phyloP scores from a whole-genome alignment of 2,113 vertebrate genomes.

The Dasyprocta punctata region DNA sequence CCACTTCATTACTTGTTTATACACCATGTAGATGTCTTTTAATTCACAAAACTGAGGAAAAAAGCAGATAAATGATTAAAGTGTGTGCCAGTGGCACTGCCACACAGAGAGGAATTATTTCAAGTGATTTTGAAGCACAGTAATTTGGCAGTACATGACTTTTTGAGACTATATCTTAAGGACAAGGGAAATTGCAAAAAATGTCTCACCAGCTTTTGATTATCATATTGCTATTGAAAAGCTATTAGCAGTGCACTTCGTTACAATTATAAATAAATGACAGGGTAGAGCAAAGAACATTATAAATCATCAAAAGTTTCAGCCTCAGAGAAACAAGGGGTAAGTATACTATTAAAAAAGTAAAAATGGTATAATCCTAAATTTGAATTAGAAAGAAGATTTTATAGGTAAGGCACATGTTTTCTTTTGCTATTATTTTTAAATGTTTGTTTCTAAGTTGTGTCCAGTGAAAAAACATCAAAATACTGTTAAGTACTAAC shows the following conservation, averaged over 20 bases:
- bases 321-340: neutral
- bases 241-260: neutral
- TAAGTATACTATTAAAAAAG: conserved; percentile 40
- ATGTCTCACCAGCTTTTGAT: conserved; percentile 1
- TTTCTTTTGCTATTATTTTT: neutral
- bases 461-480: neutral
- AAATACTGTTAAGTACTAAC: neutral
- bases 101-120: neutral
- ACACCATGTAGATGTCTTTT: neutral
- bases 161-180: neutral
- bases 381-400: neutral
- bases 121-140: neutral
- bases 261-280: conserved; percentile 16
- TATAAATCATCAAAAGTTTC: conserved; percentile 25
- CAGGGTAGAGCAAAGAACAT: neutral
- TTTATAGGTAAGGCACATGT: neutral
- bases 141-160: neutral
- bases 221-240: neutral
- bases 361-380: neutral
- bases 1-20: neutral
- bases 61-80: neutral
- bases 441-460: neutral
- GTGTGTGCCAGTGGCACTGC: neutral
- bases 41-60: neutral
- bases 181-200: neutral